A percentile compares a stretch with the other conserved stretches of the same genome.
Conservation (phyloP, 2,113 vertebrate species). For the Machaerirhynchus nigripectus region DNA sequence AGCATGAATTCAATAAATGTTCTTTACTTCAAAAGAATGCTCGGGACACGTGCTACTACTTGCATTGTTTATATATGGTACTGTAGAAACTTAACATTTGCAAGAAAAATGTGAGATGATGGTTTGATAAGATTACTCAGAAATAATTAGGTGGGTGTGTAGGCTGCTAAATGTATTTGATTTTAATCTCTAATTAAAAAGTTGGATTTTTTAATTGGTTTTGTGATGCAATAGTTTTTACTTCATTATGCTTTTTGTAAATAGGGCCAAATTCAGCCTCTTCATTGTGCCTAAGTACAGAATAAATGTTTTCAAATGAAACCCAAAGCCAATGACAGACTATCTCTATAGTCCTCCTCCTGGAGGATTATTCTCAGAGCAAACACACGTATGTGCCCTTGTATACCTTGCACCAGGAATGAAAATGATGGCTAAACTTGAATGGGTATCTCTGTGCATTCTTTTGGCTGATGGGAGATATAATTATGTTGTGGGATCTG, state of each 20-base stretch:
- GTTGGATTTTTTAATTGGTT: conserved; percentile 59
- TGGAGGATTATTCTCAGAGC: neutral
- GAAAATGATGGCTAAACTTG: neutral
- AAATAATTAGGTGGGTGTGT: conserved; percentile 66
- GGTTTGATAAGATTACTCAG: conserved; percentile 64
- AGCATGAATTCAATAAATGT: conserved; percentile 44
- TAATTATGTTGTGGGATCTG: neutral
- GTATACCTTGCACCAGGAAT: neutral
- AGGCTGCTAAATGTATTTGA: conserved; percentile 64
- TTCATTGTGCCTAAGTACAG: neutral
- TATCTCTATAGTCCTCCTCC: neutral
- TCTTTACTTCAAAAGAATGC: conserved; percentile 59
- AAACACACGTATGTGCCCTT: neutral
- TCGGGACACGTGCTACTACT: conserved; percentile 45
- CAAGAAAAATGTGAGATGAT: conserved; percentile 55
- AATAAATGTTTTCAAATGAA: neutral
- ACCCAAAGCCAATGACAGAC: neutral
- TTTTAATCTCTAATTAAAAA: conserved; percentile 72
- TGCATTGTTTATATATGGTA: conserved; percentile 56
- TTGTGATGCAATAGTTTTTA: conserved; percentile 64
- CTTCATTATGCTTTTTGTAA: conserved; percentile 47
- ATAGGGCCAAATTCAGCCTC: neutral
- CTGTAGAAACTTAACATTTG: conserved; percentile 59
- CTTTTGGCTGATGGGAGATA: neutral
- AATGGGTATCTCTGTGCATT: neutral